phyloP scores from a whole-genome alignment of 2,888 invertebrate genomes.

The Gastracanthus pulcherrimus region DNA sequence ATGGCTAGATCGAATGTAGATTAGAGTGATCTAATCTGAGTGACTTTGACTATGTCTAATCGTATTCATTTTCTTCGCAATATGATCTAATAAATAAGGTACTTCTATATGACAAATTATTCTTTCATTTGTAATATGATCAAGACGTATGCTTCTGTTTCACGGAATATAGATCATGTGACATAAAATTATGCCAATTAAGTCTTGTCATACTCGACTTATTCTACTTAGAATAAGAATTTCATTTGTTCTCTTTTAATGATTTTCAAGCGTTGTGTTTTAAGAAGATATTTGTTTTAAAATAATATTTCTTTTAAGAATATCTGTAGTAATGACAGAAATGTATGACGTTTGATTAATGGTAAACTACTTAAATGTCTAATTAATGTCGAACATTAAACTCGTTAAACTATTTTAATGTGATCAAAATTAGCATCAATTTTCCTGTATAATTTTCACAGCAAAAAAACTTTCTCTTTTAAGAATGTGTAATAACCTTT shows the following conservation, averaged over 20 bases:
- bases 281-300: too few species aligned
- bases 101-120: not conserved
- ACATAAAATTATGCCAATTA: not conserved
- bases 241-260: not conserved
- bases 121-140: not conserved
- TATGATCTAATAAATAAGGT: not conserved
- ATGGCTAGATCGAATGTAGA: not conserved
- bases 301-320: too few species aligned
- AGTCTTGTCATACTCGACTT: not conserved
- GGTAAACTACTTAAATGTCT: too few species aligned
- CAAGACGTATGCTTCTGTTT: not conserved
- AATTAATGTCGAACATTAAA: too few species aligned
- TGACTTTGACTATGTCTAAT: too few species aligned
- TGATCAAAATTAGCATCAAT: not conserved
- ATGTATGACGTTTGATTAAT: too few species aligned
- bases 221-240: not conserved
- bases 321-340: too few species aligned
- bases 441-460: not conserved
- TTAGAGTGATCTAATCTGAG: not conserved
- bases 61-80: not conserved
- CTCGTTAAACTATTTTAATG: not conserved
- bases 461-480: conserved; percentile 8
- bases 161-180: too few species aligned
- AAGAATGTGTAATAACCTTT: conserved; percentile 12
- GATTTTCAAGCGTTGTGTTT: not conserved